A percentile compares a stretch with the other conserved stretches of the same genome.
Evolutionary conservation across 2,113 vertebrate genomes (phyloP).

Genomic region (Plotosus lineatus): DNA sequence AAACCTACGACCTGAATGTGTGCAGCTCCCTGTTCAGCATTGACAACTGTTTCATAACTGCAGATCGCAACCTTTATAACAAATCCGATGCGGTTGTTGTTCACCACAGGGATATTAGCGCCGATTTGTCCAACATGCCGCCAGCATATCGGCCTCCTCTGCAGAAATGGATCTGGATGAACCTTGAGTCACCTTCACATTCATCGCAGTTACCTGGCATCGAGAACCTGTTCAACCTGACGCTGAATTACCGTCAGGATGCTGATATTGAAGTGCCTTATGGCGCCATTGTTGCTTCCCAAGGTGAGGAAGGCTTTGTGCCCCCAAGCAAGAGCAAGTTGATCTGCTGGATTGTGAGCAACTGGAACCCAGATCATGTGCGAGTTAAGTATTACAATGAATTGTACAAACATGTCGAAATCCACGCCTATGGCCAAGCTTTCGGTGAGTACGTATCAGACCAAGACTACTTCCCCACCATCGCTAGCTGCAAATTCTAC

Average conservation of each 20-base stretch:
- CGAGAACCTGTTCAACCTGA: slow-evolving; percentile 92
- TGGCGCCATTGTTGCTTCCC: slow-evolving; percentile 85
- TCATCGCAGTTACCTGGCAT: slow-evolving; percentile 88
- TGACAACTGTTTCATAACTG: slow-evolving; percentile 88
- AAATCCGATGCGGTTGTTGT: slow-evolving; percentile 91
- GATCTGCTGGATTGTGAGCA: slow-evolving; percentile 97
- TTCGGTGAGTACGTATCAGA: slow-evolving; percentile 89
- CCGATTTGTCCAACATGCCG: slow-evolving; percentile 91
- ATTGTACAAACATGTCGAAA: slow-evolving; percentile 92
- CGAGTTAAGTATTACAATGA: slow-evolving; percentile 96
- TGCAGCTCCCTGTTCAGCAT: slow-evolving; percentile 91
- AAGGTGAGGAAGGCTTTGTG: slow-evolving; percentile 83
- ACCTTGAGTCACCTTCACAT: slow-evolving; percentile 93
- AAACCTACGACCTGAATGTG: slow-evolving; percentile 85
- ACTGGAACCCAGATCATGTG: slow-evolving; percentile 94
- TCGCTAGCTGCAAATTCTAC: slow-evolving; percentile 94
- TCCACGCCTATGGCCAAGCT: slow-evolving; percentile 90
- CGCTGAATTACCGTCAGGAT: slow-evolving; percentile 90
- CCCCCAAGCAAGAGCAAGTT: slow-evolving; percentile 92
- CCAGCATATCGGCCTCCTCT: slow-evolving; percentile 83
- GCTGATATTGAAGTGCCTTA: slow-evolving; percentile 98
- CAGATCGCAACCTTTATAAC: slow-evolving; percentile 86
- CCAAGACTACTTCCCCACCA: slow-evolving; percentile 91
- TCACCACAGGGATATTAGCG: slow-evolving; percentile 89
- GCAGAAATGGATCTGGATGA: slow-evolving; percentile 99